Evolutionary conservation across 2,888 invertebrate species (phyloP), one percentile per base, ranked within the genome.

Genomic region (Prosopocoilus inquinatus): DNA sequence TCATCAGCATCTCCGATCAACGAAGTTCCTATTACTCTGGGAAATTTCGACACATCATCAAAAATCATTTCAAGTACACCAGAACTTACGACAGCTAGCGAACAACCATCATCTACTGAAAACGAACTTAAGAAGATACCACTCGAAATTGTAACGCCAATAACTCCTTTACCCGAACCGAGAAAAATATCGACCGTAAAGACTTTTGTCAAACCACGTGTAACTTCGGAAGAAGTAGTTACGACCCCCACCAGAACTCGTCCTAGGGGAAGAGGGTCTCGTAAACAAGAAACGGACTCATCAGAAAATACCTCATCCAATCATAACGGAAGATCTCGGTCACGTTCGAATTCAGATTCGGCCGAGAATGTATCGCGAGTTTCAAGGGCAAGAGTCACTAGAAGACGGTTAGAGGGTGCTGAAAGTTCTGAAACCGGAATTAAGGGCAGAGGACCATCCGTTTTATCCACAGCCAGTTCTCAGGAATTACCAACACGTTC

Each of bases 401-500:
- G 57, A 33, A 61, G 55, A 45, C 56, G 57, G 9, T 36, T 57
- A 7, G 57, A 57, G 20, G 46, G 36, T 12, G 38, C 53, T 9
- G 55, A 55, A 32, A 36, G 38, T 9, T 12, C 55, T 1, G 53
- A 47, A 43, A 32, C 38, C 16, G 47, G 50, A 11, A 51, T 57
- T 9, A 55, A 57, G 56, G 64, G 62, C 33, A 53, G 58, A 44
- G 64, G 61, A 11, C 65, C 69, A 0, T 64, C 67, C 2, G 61
- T 67, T 4, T 63, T 70, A 38, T 63, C 65, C 16, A 54, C 59
- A 9, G 67, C 68, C 52, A 60, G 60, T 56, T 55, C 60, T 3
- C 65, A 64, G 28, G 69, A 69, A 36, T 50, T 57, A 38, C 63
- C 67, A n/a, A 53, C 55, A 7, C 63, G 72, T 52, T 64, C 72